Evolutionary conservation across 2,113 vertebrate species (phyloP), one percentile per base, ranked within the genome.

Genomic region (Geococcyx californianus): DNA sequence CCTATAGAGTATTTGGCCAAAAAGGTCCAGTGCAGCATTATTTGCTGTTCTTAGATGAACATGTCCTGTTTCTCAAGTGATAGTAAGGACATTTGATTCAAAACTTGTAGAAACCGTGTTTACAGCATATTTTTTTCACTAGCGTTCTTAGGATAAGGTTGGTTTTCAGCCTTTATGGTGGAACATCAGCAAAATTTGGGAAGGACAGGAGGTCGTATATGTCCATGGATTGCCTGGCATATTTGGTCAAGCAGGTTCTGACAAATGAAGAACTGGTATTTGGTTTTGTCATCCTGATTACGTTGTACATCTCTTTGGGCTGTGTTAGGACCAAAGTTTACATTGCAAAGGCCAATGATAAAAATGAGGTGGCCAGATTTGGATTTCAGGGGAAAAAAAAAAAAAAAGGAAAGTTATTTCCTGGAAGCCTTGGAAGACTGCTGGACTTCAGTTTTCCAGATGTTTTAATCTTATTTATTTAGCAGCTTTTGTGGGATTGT

Each of bases 171-270:
- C 16, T 73, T 10, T 28, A 0, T 42, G n/a, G 6, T 68, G 64
- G 24, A 25, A 1, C 11, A 24, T 31, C 31, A n/a, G 47, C 33
- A 68, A 34, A 70, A 54, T 51, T 45, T 34, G 47, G 26, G 34
- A 72, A 68, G 54, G 31, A 36, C 2, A 5, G 24, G 52, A 55
- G 29, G 47, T 34, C 4, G 8, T 3, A 2, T 0, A 0, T 28
- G 26, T 63, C 47, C 33, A 16, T 62, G 73, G 34, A n/a, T 81
- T 58, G 64, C 20, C 25, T 33, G 20, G 45, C 1, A 0, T 38
- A 21, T 55, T 77, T 67, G 18, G 12, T 70, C 25, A 81, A 55
- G 33, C 33, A 26, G 3, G 0, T 21, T 28, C 36, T 84, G 64
- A 16, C 26, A 80, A 40, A 83, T 10, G 28, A 54, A 74, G 66